These are phyloP conservation scores for Tiliacea aurago DNA, from an alignment of 2,888 invertebrate species.

Conservation along the genomic window DNA sequence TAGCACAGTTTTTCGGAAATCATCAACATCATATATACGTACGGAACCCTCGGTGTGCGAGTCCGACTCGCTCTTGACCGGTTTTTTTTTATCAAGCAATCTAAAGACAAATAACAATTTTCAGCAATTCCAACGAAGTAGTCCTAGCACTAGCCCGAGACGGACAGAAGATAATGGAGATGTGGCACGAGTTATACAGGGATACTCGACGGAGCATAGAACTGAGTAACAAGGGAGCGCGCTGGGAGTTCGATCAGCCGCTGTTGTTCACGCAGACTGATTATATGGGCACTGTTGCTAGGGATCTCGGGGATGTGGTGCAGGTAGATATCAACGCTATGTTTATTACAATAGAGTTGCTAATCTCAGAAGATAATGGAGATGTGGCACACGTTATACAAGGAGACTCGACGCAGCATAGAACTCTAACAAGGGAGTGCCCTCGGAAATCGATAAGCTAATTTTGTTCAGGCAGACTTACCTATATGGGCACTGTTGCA, in stretches of 20 bases:
- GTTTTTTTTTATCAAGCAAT: not conserved
- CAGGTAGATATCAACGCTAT: constrained; percentile 85
- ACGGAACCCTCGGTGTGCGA: too few species aligned
- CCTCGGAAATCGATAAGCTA: too few species aligned
- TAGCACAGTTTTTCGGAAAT: too few species aligned
- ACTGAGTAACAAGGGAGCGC: constrained; percentile 94
- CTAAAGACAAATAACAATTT: constrained; percentile 14
- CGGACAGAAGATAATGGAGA: constrained; percentile 92
- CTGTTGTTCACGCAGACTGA: constrained; percentile 95
- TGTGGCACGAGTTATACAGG: constrained; percentile 94
- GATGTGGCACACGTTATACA: constrained; percentile 94
- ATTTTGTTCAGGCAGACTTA: too few species aligned
- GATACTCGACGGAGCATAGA: constrained; percentile 96
- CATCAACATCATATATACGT: too few species aligned
- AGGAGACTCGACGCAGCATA: constrained; percentile 95
- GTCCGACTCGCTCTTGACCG: too few species aligned
- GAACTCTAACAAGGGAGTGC: constrained; percentile 90
- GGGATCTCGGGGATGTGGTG: constrained; percentile 94
- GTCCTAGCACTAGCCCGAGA: constrained; percentile 89
- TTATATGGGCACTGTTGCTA: constrained; percentile 95
- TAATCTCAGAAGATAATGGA: constrained; percentile 91
- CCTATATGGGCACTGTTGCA: constrained; percentile 92
- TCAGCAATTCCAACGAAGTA: constrained; percentile 88
- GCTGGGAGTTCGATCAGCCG: constrained; percentile 98
- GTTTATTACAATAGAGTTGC: not conserved